A percentile compares a stretch with the other conserved stretches of the same genome.
phyloP scores from a whole-genome alignment of 2,113 vertebrate species.

The Dasyprocta punctata region DNA sequence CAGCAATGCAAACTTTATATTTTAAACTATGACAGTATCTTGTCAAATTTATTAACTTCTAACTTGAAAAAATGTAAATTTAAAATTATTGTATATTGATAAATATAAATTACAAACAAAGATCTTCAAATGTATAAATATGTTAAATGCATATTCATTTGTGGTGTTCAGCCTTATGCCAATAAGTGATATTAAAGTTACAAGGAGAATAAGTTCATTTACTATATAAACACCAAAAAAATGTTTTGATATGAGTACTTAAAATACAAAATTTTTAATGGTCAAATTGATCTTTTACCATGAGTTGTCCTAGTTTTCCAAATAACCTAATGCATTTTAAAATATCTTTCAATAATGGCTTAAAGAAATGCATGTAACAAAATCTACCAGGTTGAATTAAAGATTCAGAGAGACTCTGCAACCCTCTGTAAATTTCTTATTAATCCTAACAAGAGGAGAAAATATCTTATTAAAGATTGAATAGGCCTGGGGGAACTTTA shows the following conservation, averaged over 20 bases:
- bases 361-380: background rate
- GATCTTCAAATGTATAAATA: background rate
- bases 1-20: background rate
- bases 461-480: slow-evolving; percentile 58
- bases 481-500: slow-evolving; percentile 70
- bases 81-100: background rate
- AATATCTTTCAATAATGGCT: background rate
- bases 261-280: background rate
- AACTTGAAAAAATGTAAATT: background rate
- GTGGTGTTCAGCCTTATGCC: background rate
- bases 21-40: background rate
- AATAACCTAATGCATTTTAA: background rate
- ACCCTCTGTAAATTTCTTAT: background rate
- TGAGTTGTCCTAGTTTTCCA: background rate
- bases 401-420: background rate
- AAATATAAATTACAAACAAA: background rate
- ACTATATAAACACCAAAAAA: background rate
- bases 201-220: background rate
- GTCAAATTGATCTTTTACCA: background rate
- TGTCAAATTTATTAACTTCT: background rate
- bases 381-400: background rate
- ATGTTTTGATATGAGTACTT: background rate
- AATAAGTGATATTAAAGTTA: background rate
- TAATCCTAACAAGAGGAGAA: background rate
- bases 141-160: background rate